Percentiles rank a stretch among this genome's conserved stretches.
Conservation (phyloP, 2,797 vertebrate genomes). For the Antrozous pallidus region DNA sequence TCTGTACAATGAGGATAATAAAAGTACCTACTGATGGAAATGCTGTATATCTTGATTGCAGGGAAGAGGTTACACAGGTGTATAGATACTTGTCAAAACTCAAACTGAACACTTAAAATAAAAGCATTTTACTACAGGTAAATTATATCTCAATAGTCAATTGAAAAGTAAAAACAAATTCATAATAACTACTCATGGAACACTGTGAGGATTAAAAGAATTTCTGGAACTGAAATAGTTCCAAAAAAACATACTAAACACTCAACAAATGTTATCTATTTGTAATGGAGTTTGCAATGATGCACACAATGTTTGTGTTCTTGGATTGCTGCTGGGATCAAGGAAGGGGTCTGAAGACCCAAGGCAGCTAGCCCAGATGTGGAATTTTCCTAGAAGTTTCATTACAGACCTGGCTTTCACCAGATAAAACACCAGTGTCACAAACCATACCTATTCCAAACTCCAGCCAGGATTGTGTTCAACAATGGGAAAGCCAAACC, state of each 20-base stretch:
- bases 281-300: neutral
- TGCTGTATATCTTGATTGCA: neutral
- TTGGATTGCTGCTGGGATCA: neutral
- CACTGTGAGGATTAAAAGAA: constrained; percentile 35
- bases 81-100: constrained; percentile 23
- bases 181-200: neutral
- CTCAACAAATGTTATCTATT: constrained; percentile 18
- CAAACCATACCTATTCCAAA: neutral
- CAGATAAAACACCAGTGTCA: constrained; percentile 42
- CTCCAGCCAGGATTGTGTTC: constrained; percentile 1
- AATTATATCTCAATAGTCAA: constrained; percentile 21
- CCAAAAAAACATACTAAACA: constrained; percentile 16
- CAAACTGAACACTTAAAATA: constrained; percentile 24
- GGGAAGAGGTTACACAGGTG: neutral
- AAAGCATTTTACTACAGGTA: constrained; percentile 30
- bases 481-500: constrained; percentile 39
- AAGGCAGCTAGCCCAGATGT: neutral
- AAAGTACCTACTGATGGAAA: neutral
- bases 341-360: neutral
- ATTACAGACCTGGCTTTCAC: constrained; percentile 14
- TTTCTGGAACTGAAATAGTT: constrained; percentile 25
- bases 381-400: constrained; percentile 19
- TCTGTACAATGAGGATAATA: constrained; percentile 17
- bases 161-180: neutral
- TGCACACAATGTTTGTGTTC: neutral